These are phyloP conservation scores for Eurytoma adleriae DNA, from an alignment of 2,888 invertebrate genomes.

Conservation along the genomic window DNA sequence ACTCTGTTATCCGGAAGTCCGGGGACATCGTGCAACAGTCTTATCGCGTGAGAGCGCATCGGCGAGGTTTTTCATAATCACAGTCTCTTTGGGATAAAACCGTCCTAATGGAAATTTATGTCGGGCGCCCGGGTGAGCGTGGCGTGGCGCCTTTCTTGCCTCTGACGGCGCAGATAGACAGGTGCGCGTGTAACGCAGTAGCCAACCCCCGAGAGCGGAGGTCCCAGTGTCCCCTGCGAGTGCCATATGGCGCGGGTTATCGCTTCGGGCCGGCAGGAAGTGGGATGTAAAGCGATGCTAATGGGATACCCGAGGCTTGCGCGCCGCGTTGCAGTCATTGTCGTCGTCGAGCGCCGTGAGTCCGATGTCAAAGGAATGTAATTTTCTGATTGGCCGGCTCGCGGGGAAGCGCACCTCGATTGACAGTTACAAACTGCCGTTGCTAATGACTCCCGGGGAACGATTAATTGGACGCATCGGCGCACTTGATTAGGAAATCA, in stretches of 20 bases:
- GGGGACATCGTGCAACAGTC: too few relatives aligned
- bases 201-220: background rate
- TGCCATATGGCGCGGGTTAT: conserved; percentile 68
- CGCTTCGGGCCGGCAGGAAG: conserved; percentile 61
- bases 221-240: conserved; percentile 53
- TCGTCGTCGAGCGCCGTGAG: conserved; percentile 9
- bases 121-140: background rate
- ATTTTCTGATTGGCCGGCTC: conserved; percentile 53
- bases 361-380: conserved; percentile 53
- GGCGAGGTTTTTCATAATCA: too few relatives aligned
- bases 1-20: too few relatives aligned
- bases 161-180: conserved; percentile 9
- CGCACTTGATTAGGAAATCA: conserved; percentile 4
- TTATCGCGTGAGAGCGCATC: too few relatives aligned
- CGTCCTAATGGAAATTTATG: conserved; percentile 38
- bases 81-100: background rate
- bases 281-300: conserved; percentile 64
- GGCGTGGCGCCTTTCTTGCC: background rate
- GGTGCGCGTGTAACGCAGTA: conserved; percentile 44
- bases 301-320: conserved; percentile 57
- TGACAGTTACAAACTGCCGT: conserved; percentile 2
- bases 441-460: background rate
- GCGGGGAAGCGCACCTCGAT: conserved; percentile 40
- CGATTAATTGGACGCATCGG: conserved; percentile 5
- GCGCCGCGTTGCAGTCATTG: background rate